Base-by-base conservation (phyloP, 2,797 vertebrate species). In the Rhinichthys osculus region DNA sequence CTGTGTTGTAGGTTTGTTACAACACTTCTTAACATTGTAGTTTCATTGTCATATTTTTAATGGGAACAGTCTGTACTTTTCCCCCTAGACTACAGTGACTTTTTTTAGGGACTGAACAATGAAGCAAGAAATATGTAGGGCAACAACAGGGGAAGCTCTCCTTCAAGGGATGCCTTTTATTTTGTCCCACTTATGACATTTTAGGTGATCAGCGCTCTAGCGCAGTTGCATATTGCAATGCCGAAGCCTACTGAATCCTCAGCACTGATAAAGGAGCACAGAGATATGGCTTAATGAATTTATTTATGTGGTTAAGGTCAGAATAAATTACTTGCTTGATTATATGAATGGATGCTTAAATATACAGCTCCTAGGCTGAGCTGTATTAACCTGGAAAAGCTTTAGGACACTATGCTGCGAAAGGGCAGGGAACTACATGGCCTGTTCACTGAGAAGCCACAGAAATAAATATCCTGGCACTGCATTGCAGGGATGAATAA, bases 141-240 rank as follows among this genome's bases (percentile, higher is more conserved):
- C 94, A 95, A 85, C 91, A 91, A 92, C 92, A 93, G 91, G 89
- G 89, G 88, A 92, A 91, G 90, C 91, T 89, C 83, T 91, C 92
- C 90, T 94, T 92, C 86, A 93, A 94, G 94, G 94, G 91, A 94
- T 93, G 94, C 93, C 94, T 93, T 94, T 50, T 93, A 91, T 94
- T 74, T 94, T 94, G 93, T 89, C 92, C 93, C 91, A 94, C 87
- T 95, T 95, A 87, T 88, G 82, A 70, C 11, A 52, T 85, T 85
- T 88, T 81, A 38, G 78, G 42, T 67, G 71, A 85, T 81, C 62
- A 72, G 59, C 4, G 42, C 54, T 64, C 21, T 47, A 38, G 35
- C 35, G 44, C 70, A 47, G 66, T 87, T 85, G 85, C 67, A 79
- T 85, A 35, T 23, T 74, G 70, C 81, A 35, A 52, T 50, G 86